These are phyloP conservation scores for Iguana delicatissima DNA, from an alignment of 2,797 vertebrate genomes.

Conservation along the genomic window DNA sequence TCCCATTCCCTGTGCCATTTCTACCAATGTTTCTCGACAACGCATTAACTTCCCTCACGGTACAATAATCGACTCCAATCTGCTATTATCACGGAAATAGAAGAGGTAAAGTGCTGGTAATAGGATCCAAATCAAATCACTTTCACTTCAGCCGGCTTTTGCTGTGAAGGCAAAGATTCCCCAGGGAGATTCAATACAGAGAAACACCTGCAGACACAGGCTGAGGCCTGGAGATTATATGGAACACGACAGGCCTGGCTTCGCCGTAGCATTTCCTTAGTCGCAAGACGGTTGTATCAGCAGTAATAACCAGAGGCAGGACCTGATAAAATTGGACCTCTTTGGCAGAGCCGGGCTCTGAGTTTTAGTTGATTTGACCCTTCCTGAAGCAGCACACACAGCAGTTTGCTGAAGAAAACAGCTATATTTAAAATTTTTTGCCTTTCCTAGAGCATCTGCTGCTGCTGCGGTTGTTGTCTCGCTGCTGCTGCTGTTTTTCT, in stretches of 20 bases:
- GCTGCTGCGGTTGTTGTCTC: neutral
- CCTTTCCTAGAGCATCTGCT: constrained; percentile 32
- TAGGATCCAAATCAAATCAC: constrained; percentile 91
- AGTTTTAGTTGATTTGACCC: constrained; percentile 68
- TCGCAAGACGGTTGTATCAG: constrained; percentile 72
- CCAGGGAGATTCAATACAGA: constrained; percentile 84
- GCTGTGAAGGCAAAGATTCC: constrained; percentile 83
- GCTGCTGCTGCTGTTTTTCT: neutral
- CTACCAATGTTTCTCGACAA: constrained; percentile 84
- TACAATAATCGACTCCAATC: constrained; percentile 89
- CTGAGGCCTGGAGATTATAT: constrained; percentile 81
- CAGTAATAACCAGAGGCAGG: constrained; percentile 82
- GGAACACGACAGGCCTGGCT: constrained; percentile 82
- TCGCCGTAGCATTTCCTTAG: constrained; percentile 78
- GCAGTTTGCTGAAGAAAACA: constrained; percentile 55
- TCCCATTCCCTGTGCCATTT: constrained; percentile 75
- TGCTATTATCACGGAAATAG: constrained; percentile 89
- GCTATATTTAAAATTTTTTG: constrained; percentile 51
- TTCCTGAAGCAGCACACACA: constrained; percentile 68
- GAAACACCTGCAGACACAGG: constrained; percentile 87
- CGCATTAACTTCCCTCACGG: constrained; percentile 86
- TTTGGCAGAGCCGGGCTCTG: constrained; percentile 70
- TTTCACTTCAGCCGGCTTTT: constrained; percentile 86
- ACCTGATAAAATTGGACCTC: constrained; percentile 78
- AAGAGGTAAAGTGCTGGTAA: constrained; percentile 88